Percentiles rank a stretch among this genome's conserved stretches.
Evolutionary conservation across 2,888 invertebrate genomes (phyloP).

Genomic region (Cheilosia vulpina): DNA sequence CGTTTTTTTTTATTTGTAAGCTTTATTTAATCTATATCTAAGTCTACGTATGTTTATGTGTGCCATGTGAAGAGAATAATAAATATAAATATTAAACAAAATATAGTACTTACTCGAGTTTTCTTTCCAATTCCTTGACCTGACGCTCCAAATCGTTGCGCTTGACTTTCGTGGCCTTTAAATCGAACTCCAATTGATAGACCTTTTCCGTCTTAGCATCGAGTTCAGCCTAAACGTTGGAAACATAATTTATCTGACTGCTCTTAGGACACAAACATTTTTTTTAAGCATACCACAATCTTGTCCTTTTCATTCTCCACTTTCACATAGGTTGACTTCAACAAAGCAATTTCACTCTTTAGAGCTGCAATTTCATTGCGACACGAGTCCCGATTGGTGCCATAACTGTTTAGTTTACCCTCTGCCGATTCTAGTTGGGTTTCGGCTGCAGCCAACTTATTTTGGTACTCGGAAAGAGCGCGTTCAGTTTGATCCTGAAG

Average conservation of each 20-base stretch:
- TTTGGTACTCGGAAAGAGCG: constrained; percentile 88
- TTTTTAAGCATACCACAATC: constrained; percentile 84
- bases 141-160: constrained; percentile 85
- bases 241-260: neutral
- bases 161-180: constrained; percentile 86
- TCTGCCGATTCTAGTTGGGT: constrained; percentile 86
- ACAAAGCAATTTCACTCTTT: constrained; percentile 86
- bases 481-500: constrained; percentile 91
- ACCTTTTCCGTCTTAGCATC: constrained; percentile 90
- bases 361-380: constrained; percentile 86
- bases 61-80: constrained; percentile 54
- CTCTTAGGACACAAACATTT: too few species aligned
- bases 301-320: constrained; percentile 90
- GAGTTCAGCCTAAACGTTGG: constrained; percentile 84
- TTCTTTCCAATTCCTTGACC: constrained; percentile 85
- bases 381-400: constrained; percentile 86
- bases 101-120: constrained; percentile 83
- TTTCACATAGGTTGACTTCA: constrained; percentile 87
- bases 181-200: constrained; percentile 87
- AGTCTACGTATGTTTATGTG: constrained; percentile 43
- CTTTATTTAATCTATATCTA: constrained; percentile 21
- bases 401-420: constrained; percentile 85
- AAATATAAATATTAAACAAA: constrained; percentile 11
- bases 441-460: constrained; percentile 87
- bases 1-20: neutral